phyloP scores from a whole-genome alignment of 2,797 vertebrate genomes.

The Phalanger gymnotis region DNA sequence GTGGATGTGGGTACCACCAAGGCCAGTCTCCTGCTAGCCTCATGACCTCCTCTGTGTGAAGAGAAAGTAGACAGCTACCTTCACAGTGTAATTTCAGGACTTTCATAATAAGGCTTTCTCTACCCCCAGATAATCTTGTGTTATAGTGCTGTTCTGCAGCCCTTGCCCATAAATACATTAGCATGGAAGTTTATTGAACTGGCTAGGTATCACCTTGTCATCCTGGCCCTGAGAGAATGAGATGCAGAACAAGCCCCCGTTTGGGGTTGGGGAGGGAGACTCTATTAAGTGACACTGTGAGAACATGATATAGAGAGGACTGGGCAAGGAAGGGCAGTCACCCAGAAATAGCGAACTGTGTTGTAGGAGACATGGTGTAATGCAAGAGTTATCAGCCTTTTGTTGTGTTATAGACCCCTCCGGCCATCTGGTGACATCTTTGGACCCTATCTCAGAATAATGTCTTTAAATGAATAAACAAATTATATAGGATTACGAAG shows the following conservation, averaged over 20 bases:
- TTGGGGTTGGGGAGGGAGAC: neutral
- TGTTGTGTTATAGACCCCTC: neutral
- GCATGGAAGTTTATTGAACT: neutral
- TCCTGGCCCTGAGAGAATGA: neutral
- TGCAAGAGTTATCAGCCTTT: neutral
- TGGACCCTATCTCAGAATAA: neutral
- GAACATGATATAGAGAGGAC: neutral
- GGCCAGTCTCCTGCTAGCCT: neutral
- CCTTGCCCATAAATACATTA: neutral
- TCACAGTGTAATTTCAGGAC: neutral
- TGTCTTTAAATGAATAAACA: neutral
- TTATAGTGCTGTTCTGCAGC: neutral
- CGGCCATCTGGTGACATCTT: neutral
- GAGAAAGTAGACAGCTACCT: neutral
- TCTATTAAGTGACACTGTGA: neutral
- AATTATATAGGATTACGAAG: neutral
- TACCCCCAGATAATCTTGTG: too few species aligned
- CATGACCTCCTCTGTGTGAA: neutral
- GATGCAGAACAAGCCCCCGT: neutral
- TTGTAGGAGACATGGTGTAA: neutral
- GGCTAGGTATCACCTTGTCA: neutral
- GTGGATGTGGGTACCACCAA: neutral
- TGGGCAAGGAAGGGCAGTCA: neutral
- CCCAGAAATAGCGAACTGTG: neutral
- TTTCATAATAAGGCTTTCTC: neutral